Evolutionary conservation across 2,888 invertebrate genomes (phyloP).

Genomic region (Noctua pronuba): DNA sequence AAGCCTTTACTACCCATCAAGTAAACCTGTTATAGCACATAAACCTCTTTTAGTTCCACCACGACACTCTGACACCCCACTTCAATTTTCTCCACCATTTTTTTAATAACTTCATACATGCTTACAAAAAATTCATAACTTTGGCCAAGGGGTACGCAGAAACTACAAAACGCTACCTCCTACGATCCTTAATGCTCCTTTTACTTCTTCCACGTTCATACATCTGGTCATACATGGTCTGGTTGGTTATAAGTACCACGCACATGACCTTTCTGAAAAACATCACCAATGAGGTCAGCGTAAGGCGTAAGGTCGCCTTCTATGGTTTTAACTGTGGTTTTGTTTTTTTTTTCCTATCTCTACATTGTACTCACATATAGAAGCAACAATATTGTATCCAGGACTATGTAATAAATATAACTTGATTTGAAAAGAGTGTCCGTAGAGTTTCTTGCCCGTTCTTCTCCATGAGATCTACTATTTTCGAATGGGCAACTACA

Average conservation of each 20-base stretch:
- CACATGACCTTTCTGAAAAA: background rate
- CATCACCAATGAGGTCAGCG: background rate
- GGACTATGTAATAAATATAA: too few relatives aligned
- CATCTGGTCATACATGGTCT: too few relatives aligned
- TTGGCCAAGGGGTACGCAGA: background rate
- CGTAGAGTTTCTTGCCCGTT: too few relatives aligned
- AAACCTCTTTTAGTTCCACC: slow-evolving; percentile 5
- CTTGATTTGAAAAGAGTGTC: too few relatives aligned
- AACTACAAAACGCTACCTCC: background rate
- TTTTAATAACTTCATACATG: slow-evolving; percentile 4
- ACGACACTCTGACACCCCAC: background rate
- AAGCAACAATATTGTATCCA: too few relatives aligned
- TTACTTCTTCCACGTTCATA: background rate
- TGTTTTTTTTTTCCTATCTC: too few relatives aligned
- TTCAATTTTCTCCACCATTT: slow-evolving; percentile 10
- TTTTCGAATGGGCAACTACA: too few relatives aligned
- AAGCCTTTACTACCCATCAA: slow-evolving; percentile 26
- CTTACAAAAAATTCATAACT: background rate
- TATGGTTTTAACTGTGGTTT: too few relatives aligned
- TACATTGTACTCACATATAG: too few relatives aligned
- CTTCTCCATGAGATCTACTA: too few relatives aligned
- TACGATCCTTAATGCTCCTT: background rate
- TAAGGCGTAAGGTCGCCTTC: too few relatives aligned
- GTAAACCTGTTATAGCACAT: slow-evolving; percentile 12
- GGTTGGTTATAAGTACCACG: background rate